These are phyloP conservation scores for Chloromyia formosa DNA, from an alignment of 2,888 invertebrate genomes.

Conservation along the genomic window DNA sequence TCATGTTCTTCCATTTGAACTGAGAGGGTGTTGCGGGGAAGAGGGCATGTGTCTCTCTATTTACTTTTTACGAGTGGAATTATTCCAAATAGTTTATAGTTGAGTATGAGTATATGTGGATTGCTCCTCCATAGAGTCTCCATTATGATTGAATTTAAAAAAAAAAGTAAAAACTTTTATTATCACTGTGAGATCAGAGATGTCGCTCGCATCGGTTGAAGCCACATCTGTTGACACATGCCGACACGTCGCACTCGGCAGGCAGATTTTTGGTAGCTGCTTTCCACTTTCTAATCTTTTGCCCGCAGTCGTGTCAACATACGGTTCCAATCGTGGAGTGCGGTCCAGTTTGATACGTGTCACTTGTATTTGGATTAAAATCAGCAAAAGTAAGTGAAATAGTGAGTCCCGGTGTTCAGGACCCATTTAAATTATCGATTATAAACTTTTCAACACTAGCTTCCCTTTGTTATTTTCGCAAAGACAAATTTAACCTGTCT, in stretches of 20 bases:
- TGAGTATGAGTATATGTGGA: too few relatives aligned
- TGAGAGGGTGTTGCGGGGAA: too few relatives aligned
- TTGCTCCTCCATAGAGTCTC: too few relatives aligned
- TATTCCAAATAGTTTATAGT: too few relatives aligned
- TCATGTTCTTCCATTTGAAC: too few relatives aligned
- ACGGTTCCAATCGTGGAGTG: not conserved
- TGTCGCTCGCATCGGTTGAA: slow-evolving; percentile 1
- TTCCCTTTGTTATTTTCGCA: not conserved
- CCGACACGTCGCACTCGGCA: slow-evolving; percentile 40
- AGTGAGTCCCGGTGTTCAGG: not conserved
- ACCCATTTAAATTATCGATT: not conserved
- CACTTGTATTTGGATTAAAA: not conserved
- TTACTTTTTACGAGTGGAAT: too few relatives aligned
- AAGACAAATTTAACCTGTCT: not conserved
- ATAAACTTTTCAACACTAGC: not conserved
- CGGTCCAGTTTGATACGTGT: slow-evolving; percentile 26
- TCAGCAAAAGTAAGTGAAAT: slow-evolving; percentile 20
- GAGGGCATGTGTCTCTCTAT: too few relatives aligned
- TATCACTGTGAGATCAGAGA: too few relatives aligned
- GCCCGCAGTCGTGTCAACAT: slow-evolving; percentile 32
- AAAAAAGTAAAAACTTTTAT: too few relatives aligned
- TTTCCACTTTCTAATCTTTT: slow-evolving; percentile 39
- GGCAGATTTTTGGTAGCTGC: slow-evolving; percentile 15
- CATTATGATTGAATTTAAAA: too few relatives aligned
- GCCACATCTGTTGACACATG: slow-evolving; percentile 32